phyloP scores from a whole-genome alignment of 2,888 invertebrate species.

The Torymus texanus region DNA sequence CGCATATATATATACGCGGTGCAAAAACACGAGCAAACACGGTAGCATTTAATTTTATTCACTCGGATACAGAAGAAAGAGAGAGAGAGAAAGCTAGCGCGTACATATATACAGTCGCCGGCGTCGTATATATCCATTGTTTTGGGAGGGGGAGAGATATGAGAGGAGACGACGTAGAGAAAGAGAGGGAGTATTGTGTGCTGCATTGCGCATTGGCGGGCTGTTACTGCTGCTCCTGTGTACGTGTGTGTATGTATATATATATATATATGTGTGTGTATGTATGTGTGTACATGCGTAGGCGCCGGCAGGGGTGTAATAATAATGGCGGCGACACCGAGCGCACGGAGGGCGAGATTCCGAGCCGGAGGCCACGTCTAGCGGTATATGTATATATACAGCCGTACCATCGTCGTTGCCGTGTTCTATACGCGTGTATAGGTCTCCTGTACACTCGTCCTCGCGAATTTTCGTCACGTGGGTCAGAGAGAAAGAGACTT shows the following conservation, averaged over 20 bases:
- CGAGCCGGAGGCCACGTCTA: background rate
- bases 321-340: conserved; percentile 24
- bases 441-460: no score
- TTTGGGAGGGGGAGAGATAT: background rate
- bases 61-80: background rate
- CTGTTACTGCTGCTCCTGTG: background rate
- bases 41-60: conserved; percentile 51
- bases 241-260: background rate
- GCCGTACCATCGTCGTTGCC: no score
- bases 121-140: background rate
- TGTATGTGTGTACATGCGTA: background rate
- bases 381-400: background rate
- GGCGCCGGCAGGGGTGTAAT: conserved; percentile 8
- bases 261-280: background rate
- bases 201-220: conserved; percentile 27
- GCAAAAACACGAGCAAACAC: conserved; percentile 11
- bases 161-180: background rate
- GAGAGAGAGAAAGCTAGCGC: no score
- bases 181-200: background rate
- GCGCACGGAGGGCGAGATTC: conserved; percentile 1
- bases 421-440: no score
- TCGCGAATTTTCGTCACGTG: no score
- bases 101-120: no score
- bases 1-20: background rate
- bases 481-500: no score